Percentiles rank a stretch among this genome's conserved stretches.
phyloP scores from a whole-genome alignment of 2,113 vertebrate species.

The Cepphus grylle region DNA sequence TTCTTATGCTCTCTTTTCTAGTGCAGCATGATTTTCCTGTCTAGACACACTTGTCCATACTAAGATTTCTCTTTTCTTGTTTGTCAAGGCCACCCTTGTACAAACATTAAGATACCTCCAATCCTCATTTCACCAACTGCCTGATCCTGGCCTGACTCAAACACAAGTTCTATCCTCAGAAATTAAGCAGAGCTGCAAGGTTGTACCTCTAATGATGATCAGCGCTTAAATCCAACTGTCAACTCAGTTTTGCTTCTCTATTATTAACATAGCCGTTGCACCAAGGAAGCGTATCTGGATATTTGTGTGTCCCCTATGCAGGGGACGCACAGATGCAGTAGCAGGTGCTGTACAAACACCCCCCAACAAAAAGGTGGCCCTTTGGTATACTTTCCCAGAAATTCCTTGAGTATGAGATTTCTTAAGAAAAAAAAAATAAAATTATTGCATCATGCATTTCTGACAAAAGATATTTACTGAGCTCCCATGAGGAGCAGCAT shows the following conservation, averaged over 20 bases:
- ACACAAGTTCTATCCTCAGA: background rate
- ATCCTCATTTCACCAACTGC: background rate
- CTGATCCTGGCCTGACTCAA: background rate
- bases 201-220: background rate
- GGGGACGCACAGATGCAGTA: background rate
- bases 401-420: fast-evolving
- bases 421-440: background rate
- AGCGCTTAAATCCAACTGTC: background rate
- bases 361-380: background rate
- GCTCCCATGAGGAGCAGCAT: background rate
- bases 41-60: background rate
- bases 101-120: background rate
- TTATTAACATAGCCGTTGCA: background rate
- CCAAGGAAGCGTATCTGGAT: background rate
- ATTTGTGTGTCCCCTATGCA: background rate
- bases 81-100: background rate
- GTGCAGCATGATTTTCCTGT: background rate
- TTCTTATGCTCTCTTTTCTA: background rate
- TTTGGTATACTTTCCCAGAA: background rate
- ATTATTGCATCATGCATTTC: background rate
- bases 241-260: background rate
- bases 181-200: background rate
- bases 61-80: background rate
- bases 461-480: background rate
- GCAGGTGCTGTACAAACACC: background rate